Percentiles rank a stretch among this genome's conserved stretches.
Conservation (phyloP, 2,797 vertebrate species). For the Acanthurus tractus region DNA sequence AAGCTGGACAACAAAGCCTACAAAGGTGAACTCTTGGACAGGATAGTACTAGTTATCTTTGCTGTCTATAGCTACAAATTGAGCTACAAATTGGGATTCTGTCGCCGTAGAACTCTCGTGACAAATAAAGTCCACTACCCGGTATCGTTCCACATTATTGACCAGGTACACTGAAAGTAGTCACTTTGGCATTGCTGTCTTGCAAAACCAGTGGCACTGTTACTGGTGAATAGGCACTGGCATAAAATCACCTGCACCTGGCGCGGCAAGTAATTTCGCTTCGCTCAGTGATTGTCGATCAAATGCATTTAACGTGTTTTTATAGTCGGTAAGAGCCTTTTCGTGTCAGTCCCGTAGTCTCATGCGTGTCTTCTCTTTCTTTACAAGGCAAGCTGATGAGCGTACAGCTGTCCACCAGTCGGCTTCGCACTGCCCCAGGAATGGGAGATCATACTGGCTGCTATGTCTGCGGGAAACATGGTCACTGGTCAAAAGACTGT, state of each 20-base stretch:
- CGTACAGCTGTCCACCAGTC: slow-evolving; percentile 95
- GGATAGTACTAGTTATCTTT: slow-evolving; percentile 54
- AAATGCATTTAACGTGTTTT: slow-evolving; percentile 54
- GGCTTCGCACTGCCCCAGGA: slow-evolving; percentile 93
- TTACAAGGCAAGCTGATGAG: slow-evolving; percentile 95
- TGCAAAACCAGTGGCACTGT: slow-evolving; percentile 23
- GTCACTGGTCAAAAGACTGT: slow-evolving; percentile 98
- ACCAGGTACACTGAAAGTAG: slow-evolving; percentile 40
- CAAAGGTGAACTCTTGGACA: slow-evolving; percentile 89
- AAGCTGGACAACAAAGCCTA: slow-evolving; percentile 93
- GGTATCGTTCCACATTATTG: slow-evolving; percentile 19
- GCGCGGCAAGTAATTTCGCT: slow-evolving; percentile 33
- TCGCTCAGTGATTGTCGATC: slow-evolving; percentile 43
- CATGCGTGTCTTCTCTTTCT: slow-evolving; percentile 86
- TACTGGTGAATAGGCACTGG: slow-evolving; percentile 14
- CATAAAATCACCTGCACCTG: slow-evolving; percentile 22
- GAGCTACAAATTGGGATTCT: slow-evolving; percentile 44
- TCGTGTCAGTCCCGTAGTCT: slow-evolving; percentile 71
- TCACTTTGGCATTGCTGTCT: slow-evolving; percentile 9
- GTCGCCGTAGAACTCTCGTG: slow-evolving; percentile 31
- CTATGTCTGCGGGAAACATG: slow-evolving; percentile 90
- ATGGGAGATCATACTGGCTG: slow-evolving; percentile 93
- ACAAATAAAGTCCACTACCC: slow-evolving; percentile 33
- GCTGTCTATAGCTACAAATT: slow-evolving; percentile 49
- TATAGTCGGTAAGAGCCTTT: slow-evolving; percentile 67